A percentile compares a stretch with the other conserved stretches of the same genome.
phyloP scores from a whole-genome alignment of 2,888 invertebrate species.

The Nephrotoma flavescens region DNA sequence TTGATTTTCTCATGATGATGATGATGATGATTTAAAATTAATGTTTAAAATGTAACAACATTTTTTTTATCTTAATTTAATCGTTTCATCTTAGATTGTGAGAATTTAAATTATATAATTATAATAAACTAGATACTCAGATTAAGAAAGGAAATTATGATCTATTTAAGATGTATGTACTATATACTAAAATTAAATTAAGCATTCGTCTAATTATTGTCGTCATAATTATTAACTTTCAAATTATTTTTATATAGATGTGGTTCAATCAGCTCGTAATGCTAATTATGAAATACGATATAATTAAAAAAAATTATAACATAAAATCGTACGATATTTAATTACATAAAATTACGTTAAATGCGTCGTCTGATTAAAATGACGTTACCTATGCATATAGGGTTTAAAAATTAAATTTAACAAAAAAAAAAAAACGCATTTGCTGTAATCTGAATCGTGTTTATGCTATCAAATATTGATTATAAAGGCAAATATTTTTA shows the following conservation, averaged over 20 bases:
- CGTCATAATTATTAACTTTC: background rate
- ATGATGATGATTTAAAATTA: background rate
- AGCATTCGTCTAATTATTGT: background rate
- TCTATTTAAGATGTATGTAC: background rate
- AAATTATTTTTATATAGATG: background rate
- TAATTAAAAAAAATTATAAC: background rate
- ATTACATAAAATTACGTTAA: background rate
- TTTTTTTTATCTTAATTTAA: background rate
- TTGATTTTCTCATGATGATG: background rate
- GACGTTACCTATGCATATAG: background rate
- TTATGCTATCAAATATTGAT: background rate
- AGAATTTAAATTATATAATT: background rate
- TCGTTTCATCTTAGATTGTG: background rate
- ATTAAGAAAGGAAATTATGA: background rate
- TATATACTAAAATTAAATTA: background rate
- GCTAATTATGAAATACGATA: background rate
- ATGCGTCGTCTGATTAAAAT: background rate
- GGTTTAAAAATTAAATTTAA: background rate
- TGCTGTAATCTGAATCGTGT: background rate
- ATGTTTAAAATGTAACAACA: background rate
- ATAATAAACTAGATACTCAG: background rate
- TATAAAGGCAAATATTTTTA: background rate
- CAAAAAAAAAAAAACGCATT: background rate
- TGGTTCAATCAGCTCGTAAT: background rate
- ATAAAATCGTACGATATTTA: background rate